Conservation (phyloP, 2,113 vertebrate species). For the Galeopterus variegatus region DNA sequence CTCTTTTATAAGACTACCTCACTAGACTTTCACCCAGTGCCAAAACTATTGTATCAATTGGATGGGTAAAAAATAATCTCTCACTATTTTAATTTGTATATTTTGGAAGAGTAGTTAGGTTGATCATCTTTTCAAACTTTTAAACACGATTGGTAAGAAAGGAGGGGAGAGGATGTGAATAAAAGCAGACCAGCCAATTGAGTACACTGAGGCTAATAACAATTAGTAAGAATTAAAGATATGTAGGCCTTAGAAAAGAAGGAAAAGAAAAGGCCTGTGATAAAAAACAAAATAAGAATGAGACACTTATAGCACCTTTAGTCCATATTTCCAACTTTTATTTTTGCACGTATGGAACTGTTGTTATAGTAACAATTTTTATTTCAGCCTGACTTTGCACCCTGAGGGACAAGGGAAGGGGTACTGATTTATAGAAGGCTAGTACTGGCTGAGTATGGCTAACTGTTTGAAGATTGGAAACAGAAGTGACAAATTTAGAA, state of each 20-base stretch:
- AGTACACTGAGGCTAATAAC: background rate
- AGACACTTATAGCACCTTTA: background rate
- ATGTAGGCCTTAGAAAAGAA: background rate
- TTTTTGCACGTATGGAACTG: background rate
- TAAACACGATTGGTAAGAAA: conserved; percentile 47
- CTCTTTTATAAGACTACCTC: background rate
- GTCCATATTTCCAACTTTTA: background rate
- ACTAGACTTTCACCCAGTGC: background rate
- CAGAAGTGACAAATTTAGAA: background rate
- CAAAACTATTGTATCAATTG: background rate
- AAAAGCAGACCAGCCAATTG: background rate
- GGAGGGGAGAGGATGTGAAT: background rate
- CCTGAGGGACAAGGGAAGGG: background rate
- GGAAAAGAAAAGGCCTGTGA: background rate
- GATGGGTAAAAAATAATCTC: background rate
- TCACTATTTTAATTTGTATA: background rate
- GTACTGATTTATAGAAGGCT: background rate
- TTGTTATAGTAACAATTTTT: background rate
- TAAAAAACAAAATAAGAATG: background rate
- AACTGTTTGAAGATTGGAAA: background rate
- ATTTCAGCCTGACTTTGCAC: background rate
- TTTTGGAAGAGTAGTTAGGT: background rate
- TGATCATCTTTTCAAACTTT: conserved; percentile 37
- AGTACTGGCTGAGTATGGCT: background rate
- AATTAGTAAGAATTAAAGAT: background rate